Evolutionary conservation across 2,888 invertebrate species (phyloP), one percentile per base, ranked within the genome.

Genomic region (Dexiosoma caninum): DNA sequence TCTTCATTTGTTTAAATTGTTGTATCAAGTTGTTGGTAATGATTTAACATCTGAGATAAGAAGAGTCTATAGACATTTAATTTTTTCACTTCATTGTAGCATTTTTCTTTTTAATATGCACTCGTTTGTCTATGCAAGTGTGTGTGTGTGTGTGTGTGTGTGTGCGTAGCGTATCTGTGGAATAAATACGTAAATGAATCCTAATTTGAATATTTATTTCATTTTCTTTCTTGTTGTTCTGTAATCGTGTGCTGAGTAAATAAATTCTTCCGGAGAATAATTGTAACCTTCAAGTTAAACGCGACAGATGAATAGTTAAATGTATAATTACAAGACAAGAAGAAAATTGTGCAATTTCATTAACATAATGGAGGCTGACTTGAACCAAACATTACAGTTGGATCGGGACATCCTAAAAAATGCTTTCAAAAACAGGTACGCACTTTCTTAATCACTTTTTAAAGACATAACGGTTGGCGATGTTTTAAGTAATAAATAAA

Each of bases 131-230:
- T n/a, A n/a, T n/a, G n/a, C n/a, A n/a, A n/a, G n/a, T n/a, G n/a
- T n/a, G n/a, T n/a, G n/a, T 57, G 55, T 7, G 32, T 55, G n/a
- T 32, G 32, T 35, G 40, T 4, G 9, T 42, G n/a, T 27, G 0
- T 37, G 27, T 27, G n/a, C 7, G 3, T 4, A 40, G 12, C 59
- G 30, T 60, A 40, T 60, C 40, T 51, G 40, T 19, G 60, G 30
- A 49, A 60, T 60, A 67, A 67, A 59, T 51, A 66, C 55, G 10
- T 66, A 67, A 59, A 75, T 66, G 60, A 78, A 78, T 69, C 62
- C 49, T 64, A 74, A 62, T 74, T 74, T 69, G 62, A 79, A 79
- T 79, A 69, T 79, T 74, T 74, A 62, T 62, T 55, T 30, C 55
- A 32, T 60, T 71, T 32, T 42, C 8, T 55, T 42, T 53, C 19